Conservation (phyloP, 2,797 vertebrate species). For the Coregonus suidteri region DNA sequence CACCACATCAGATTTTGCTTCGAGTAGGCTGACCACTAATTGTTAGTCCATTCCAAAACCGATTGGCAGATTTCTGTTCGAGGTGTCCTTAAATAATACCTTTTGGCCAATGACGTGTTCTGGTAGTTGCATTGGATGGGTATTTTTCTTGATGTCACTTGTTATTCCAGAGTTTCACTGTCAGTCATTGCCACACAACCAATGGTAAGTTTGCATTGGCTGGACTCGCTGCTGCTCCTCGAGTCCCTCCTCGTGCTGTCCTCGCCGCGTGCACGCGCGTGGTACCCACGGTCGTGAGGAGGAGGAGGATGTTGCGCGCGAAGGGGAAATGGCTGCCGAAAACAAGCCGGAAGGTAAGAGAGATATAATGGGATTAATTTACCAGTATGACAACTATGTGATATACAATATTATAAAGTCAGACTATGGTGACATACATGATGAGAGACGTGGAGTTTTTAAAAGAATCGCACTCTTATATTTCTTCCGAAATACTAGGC, state of each 20-base stretch:
- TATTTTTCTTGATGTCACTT: constrained; percentile 47
- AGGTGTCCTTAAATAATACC: constrained; percentile 45
- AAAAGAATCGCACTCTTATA: constrained; percentile 56
- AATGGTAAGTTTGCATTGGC: constrained; percentile 78
- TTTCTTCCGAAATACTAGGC: constrained; percentile 69
- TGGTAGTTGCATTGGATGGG: constrained; percentile 41
- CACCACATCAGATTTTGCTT: too few relatives aligned
- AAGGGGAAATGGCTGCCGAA: constrained; percentile 99
- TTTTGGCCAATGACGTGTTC: constrained; percentile 41
- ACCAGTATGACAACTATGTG: constrained; percentile 68
- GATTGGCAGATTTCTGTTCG: constrained; percentile 40
- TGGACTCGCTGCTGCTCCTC: constrained; percentile 75
- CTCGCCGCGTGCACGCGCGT: constrained; percentile 91
- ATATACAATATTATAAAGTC: constrained; percentile 57
- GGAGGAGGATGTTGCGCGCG: constrained; percentile 98
- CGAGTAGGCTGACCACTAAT: too few relatives aligned
- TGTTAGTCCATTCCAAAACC: not conserved
- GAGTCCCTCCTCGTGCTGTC: constrained; percentile 86
- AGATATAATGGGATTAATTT: constrained; percentile 78
- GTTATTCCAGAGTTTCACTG: constrained; percentile 64
- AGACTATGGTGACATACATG: constrained; percentile 54
- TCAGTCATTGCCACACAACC: constrained; percentile 76
- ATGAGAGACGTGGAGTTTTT: constrained; percentile 55
- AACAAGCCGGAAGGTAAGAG: constrained; percentile 99
- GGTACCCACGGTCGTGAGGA: constrained; percentile 95